Evolutionary conservation across 2,888 invertebrate genomes (phyloP), one percentile per base, ranked within the genome.

Genomic region (Catocala sponsa): DNA sequence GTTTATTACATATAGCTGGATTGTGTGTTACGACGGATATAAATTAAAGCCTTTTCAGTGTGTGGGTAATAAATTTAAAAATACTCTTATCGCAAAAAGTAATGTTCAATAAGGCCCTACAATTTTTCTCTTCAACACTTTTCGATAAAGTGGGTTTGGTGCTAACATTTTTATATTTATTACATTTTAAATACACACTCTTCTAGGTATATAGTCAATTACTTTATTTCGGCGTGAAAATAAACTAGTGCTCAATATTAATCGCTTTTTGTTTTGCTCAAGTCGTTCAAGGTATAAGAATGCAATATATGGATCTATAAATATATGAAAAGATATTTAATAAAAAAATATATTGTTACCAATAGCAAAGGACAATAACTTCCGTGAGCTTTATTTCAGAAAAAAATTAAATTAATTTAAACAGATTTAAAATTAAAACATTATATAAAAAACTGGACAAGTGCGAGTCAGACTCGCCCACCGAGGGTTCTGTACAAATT

Each of bases 1-100:
- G 49, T 70, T 74, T 76, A 77, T 72, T 70, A 61, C 70, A 70
- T 70, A 70, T 46, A 72, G 59, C 64, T 59, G 68, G 55, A 63
- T 62, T 71, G 61, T 69, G 47, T 53, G 65, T 74, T 66, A 76
- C 66, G 74, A 64, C 66, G 70, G 72, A 68, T 63, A 72, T 70
- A 72, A 70, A 74, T 76, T 70, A 68, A 50, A 59, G 59, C 55
- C 44, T 72, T 72, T 62, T 63, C 74, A 63, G 62, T 63, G 56
- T 62, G 60, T 49, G 53, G 56, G 64, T 54, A 49, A 70, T 75
- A 66, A 51, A 75, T 74, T 70, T 32, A 71, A 68, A 74, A 73
- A 61, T 62, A 74, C 62, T 58, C 56, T 62, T 68, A 75, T 75
- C 59, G 68, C 57, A 56, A 63, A 68, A 67, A 51, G 70, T 63